These are phyloP conservation scores for cattle (Bos taurus) DNA, from an alignment of 2,113 vertebrate species.

Conservation along the genomic window DNA sequence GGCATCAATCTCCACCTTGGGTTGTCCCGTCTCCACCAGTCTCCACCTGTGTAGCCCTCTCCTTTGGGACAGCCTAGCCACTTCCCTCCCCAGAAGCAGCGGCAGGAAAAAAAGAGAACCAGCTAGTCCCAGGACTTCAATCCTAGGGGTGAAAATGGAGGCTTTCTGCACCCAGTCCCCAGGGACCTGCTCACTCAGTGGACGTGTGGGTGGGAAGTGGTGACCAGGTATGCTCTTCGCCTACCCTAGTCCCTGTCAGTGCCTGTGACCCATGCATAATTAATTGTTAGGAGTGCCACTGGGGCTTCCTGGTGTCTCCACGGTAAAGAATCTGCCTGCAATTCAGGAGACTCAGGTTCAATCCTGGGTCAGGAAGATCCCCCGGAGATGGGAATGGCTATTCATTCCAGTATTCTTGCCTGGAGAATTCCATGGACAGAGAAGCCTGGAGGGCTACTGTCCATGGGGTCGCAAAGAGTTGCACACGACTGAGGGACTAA, in stretches of 20 bases:
- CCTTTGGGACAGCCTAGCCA: background rate
- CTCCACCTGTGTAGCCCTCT: background rate
- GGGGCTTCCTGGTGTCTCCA: background rate
- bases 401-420: background rate
- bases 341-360: background rate
- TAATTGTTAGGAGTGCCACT: no score
- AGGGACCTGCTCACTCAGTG: fast-evolving
- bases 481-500: background rate
- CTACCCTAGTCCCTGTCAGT: background rate
- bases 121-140: background rate
- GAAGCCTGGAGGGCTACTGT: background rate
- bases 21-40: background rate
- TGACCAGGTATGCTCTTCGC: background rate
- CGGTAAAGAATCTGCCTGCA: background rate
- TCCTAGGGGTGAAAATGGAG: background rate
- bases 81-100: background rate
- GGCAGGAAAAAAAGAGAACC: background rate
- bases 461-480: background rate
- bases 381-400: background rate
- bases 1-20: background rate
- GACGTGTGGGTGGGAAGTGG: background rate
- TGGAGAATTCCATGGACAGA: background rate
- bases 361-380: background rate
- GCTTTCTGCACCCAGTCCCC: background rate
- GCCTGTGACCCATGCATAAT: background rate